Percentiles rank a stretch among this genome's conserved stretches.
These are phyloP conservation scores for Choristoneura rosaceana DNA, from an alignment of 2,888 invertebrate species.

Conservation along the genomic window DNA sequence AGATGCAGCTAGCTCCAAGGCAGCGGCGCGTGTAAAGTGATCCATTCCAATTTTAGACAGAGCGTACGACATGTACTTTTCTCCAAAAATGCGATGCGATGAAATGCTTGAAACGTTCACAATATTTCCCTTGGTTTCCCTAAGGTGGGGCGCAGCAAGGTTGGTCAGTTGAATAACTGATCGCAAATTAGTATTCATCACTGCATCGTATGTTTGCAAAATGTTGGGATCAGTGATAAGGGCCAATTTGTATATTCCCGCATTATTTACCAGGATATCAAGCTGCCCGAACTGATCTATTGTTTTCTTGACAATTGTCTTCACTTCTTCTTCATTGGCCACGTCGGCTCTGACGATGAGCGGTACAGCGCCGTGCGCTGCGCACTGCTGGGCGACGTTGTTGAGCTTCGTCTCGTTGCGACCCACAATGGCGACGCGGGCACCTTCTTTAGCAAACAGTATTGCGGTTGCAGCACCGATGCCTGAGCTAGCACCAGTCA, in stretches of 20 bases:
- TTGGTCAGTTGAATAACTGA: constrained; percentile 3
- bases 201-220: neutral
- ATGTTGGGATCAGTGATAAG: neutral
- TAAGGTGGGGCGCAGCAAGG: neutral
- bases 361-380: constrained; percentile 15
- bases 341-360: constrained; percentile 43
- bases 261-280: constrained; percentile 1
- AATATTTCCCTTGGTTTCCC: neutral
- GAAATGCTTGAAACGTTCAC: constrained; percentile 1
- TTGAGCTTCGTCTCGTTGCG: constrained; percentile 48
- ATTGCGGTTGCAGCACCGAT: neutral
- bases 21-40: constrained; percentile 43
- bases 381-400: constrained; percentile 68
- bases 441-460: neutral
- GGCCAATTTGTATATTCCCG: neutral
- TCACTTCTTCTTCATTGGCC: constrained; percentile 43
- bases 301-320: constrained; percentile 32
- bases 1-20: constrained; percentile 41
- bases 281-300: neutral
- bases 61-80: constrained; percentile 26
- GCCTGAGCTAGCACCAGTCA: neutral
- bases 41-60: constrained; percentile 44
- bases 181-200: constrained; percentile 4
- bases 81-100: constrained; percentile 13
- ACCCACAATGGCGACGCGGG: neutral